Conservation (phyloP, 2,113 vertebrate genomes). For the Gallinago media region DNA sequence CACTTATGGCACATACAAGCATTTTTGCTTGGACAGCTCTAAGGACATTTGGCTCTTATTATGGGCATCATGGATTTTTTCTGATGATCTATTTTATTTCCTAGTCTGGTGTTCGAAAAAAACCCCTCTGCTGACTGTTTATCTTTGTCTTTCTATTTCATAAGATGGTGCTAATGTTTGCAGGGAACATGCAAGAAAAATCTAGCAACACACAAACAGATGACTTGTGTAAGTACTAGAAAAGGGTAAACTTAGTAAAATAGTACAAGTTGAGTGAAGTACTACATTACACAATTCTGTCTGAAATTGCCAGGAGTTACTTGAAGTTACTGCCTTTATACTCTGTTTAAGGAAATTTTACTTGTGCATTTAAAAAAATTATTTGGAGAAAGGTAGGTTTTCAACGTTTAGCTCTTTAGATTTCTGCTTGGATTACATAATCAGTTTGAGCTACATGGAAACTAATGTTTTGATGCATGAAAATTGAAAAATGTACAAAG, state of each 20-base stretch:
- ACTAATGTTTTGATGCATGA: not conserved
- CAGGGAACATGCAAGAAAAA: not conserved
- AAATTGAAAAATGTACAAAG: not conserved
- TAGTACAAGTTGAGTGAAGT: not conserved
- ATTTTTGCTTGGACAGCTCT: not conserved
- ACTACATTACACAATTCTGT: not conserved
- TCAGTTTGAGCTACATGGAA: not conserved
- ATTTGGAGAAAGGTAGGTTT: not conserved
- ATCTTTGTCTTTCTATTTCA: not conserved
- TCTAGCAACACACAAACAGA: not conserved
- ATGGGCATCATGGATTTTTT: not conserved
- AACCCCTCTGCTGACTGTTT: not conserved
- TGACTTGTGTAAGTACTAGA: not conserved
- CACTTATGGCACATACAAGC: accelerated
- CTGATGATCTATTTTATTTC: not conserved
- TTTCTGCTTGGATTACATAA: not conserved
- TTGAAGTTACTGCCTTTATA: not conserved
- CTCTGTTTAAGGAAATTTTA: not conserved
- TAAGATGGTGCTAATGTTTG: not conserved
- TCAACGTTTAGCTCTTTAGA: not conserved
- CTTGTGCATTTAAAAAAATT: not conserved
- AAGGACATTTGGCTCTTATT: not conserved
- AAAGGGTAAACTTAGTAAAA: not conserved
- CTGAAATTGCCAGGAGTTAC: not conserved
- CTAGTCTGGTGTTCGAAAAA: not conserved